phyloP scores from a whole-genome alignment of 2,797 vertebrate species.

The Sebastolobus altivelis region DNA sequence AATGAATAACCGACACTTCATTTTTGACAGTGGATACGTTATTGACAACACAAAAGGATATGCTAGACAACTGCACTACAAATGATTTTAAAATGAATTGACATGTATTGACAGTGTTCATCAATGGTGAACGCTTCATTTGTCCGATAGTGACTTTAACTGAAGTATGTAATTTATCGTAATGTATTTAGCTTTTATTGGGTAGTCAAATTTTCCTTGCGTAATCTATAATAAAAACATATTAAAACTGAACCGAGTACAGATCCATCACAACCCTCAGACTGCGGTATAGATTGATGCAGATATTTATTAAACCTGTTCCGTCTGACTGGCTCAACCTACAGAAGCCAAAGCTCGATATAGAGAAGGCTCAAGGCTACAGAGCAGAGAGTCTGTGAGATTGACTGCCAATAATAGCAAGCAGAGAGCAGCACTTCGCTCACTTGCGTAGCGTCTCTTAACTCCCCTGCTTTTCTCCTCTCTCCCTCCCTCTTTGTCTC shows the following conservation, averaged over 20 bases:
- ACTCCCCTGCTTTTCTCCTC: neutral
- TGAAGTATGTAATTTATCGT: no score
- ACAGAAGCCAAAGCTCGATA: constrained; percentile 18
- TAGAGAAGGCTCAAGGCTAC: constrained; percentile 39
- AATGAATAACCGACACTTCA: no score
- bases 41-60: no score
- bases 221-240: neutral
- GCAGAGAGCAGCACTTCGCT: constrained; percentile 36
- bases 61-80: no score
- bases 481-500: constrained; percentile 13
- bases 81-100: no score
- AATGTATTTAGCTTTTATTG: neutral
- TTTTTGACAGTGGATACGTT: no score
- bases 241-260: neutral
- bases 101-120: no score
- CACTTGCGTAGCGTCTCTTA: constrained; percentile 7
- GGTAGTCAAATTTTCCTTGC: neutral
- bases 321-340: constrained; percentile 25
- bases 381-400: constrained; percentile 38
- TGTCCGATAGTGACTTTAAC: no score
- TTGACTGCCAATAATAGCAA: constrained; percentile 56
- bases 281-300: neutral
- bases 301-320: constrained; percentile 20
- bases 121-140: no score
- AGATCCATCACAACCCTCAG: neutral